Evolutionary conservation across 64 coral and sea anemone species (phyloP).

Genomic region (Porites lutea): DNA sequence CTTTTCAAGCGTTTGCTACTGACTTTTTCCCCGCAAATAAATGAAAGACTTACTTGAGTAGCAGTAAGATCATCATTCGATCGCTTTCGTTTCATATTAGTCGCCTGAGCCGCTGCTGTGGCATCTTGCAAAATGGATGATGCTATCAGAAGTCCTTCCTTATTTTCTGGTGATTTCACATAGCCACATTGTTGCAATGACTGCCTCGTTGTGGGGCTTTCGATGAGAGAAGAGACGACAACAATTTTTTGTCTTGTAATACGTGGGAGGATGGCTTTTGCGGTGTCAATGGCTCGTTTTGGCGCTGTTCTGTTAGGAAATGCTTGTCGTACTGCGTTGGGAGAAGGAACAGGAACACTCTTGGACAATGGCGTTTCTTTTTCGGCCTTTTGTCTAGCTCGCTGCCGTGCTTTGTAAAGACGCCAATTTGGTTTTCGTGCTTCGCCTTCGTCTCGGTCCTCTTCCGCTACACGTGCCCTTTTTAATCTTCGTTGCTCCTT

Average conservation of each 20-base stretch:
- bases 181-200: not conserved
- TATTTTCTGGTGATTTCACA: not conserved
- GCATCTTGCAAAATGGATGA: not conserved
- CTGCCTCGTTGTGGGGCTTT: not conserved
- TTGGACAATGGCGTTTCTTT: not conserved
- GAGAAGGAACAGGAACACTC: not conserved
- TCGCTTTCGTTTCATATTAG: not conserved
- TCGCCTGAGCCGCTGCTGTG: not conserved
- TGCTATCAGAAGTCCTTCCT: not conserved
- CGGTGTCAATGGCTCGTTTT: conserved; percentile 16
- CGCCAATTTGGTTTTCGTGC: too few species aligned
- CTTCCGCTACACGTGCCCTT: too few species aligned
- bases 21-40: not conserved
- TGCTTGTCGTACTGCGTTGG: not conserved
- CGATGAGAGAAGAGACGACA: not conserved
- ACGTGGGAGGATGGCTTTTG: not conserved
- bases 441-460: too few species aligned
- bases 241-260: not conserved
- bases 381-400: too few species aligned
- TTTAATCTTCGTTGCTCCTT: not conserved
- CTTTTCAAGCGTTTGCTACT: not conserved
- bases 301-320: not conserved
- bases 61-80: not conserved
- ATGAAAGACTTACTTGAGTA: not conserved
- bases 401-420: too few species aligned